Conservation (phyloP, 1,140 invertebrate species). For the Pogonomyrmex californicus region DNA sequence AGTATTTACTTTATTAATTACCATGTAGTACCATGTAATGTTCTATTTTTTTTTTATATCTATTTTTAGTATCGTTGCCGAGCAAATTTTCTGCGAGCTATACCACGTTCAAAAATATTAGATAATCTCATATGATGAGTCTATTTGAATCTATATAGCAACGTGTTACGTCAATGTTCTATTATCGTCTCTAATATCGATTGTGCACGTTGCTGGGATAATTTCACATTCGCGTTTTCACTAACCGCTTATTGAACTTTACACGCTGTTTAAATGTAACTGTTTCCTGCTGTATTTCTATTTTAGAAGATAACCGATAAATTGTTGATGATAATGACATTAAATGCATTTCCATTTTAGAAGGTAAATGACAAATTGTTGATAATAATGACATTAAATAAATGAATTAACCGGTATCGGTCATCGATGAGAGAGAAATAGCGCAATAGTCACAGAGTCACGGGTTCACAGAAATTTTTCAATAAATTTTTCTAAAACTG, state of each 20-base stretch:
- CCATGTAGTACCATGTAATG: not conserved
- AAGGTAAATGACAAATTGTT: not conserved
- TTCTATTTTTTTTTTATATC: not conserved
- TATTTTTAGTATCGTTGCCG: not conserved
- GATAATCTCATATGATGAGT: not conserved
- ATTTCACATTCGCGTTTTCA: not conserved
- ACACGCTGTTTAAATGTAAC: not conserved
- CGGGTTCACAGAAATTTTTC: not conserved
- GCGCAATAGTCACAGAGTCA: not conserved
- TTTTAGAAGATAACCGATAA: not conserved
- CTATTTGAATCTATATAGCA: conserved; percentile 2
- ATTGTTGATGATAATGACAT: not conserved
- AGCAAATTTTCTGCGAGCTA: not conserved
- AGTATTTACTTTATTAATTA: not conserved
- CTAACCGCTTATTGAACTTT: not conserved
- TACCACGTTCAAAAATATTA: conserved; percentile 28
- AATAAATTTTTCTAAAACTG: not conserved
- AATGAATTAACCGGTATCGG: conserved; percentile 10
- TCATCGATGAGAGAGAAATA: not conserved
- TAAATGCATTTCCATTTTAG: not conserved
- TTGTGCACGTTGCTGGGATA: not conserved
- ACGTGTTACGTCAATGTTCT: conserved; percentile 56
- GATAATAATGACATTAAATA: conserved; percentile 10
- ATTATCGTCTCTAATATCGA: conserved; percentile 67
- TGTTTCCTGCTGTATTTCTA: not conserved